Evolutionary conservation across 2,797 vertebrate genomes (phyloP).

Genomic region (Malacoraja senta): DNA sequence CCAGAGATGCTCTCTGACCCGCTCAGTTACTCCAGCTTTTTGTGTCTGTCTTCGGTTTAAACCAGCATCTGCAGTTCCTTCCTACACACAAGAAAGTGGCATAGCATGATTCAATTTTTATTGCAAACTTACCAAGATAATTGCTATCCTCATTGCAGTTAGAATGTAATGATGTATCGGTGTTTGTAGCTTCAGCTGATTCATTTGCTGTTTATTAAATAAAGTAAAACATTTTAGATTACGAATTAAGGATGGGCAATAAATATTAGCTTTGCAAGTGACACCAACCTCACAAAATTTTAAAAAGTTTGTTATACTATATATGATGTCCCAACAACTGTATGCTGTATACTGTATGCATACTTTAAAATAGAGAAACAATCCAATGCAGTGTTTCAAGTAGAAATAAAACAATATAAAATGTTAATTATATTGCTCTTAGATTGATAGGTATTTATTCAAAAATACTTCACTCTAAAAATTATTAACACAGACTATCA

Average conservation of each 20-base stretch:
- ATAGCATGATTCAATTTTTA: constrained; percentile 20
- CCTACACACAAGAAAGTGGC: background rate
- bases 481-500: background rate
- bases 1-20: too few species aligned
- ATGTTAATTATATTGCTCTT: background rate
- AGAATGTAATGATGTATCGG: constrained; percentile 54
- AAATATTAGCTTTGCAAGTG: background rate
- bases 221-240: background rate
- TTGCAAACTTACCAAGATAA: constrained; percentile 59
- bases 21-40: too few species aligned
- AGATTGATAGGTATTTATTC: background rate
- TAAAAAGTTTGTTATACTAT: background rate
- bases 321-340: background rate
- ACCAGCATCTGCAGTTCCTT: too few species aligned
- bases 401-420: background rate
- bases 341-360: background rate
- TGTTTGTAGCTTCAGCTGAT: constrained; percentile 48
- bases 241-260: background rate
- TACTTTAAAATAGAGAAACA: background rate
- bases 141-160: constrained; percentile 72
- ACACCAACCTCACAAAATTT: background rate
- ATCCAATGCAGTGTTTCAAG: background rate
- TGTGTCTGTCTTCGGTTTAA: too few species aligned
- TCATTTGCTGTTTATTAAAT: constrained; percentile 41
- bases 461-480: background rate